These are phyloP conservation scores for Okapia johnstoni DNA, from an alignment of 2,113 vertebrate genomes.

Conservation along the genomic window DNA sequence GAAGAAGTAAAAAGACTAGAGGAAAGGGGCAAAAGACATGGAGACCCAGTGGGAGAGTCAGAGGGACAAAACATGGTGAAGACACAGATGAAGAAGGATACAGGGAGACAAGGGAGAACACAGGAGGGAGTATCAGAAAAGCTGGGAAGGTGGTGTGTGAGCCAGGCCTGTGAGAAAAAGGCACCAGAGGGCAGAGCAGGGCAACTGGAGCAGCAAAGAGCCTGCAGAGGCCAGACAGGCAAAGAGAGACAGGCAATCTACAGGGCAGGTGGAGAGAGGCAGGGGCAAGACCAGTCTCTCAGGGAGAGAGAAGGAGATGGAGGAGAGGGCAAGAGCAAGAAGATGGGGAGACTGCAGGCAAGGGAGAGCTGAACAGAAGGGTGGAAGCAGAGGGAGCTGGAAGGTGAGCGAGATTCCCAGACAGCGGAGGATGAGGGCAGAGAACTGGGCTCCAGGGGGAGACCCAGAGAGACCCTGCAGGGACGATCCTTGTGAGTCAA, in stretches of 20 bases:
- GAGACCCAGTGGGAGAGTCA: background rate
- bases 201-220: background rate
- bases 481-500: background rate
- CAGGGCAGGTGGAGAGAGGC: background rate
- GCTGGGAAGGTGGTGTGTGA: background rate
- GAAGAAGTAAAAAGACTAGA: background rate
- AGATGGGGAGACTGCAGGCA: background rate
- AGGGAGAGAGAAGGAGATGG: background rate
- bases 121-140: background rate
- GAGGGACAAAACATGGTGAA: background rate
- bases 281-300: background rate
- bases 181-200: no score
- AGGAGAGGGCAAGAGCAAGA: background rate
- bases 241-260: background rate
- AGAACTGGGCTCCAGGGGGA: background rate
- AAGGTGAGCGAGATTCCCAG: no score
- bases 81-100: background rate
- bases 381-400: background rate
- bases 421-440: background rate
- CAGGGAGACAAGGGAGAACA: background rate
- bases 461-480: background rate
- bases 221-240: background rate
- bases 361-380: background rate
- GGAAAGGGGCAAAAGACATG: background rate
- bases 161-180: background rate